Percentiles rank a stretch among this genome's conserved stretches.
These are phyloP conservation scores for Nematostella vectensis DNA, from an alignment of 92 coral and sea anemone genomes.

Conservation along the genomic window DNA sequence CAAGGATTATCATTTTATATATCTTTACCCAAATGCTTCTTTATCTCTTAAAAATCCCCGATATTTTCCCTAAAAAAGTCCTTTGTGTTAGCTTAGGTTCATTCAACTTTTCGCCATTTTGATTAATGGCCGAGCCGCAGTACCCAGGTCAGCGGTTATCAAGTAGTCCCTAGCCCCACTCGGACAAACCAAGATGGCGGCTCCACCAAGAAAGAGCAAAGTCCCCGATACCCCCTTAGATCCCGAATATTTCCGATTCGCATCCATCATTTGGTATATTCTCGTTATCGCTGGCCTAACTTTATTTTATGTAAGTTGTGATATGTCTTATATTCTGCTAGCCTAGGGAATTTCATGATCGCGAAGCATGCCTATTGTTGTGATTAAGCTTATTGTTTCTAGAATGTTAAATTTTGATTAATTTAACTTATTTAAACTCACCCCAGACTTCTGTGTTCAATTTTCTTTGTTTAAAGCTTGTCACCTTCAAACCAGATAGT, in stretches of 20 bases:
- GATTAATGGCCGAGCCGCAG: conserved; percentile 14
- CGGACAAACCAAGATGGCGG: conserved; percentile 42
- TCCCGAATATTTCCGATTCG: conserved; percentile 28
- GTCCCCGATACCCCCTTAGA: conserved; percentile 5
- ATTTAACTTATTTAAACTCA: too few relatives aligned
- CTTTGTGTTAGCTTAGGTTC: too few relatives aligned
- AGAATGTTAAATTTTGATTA: too few relatives aligned
- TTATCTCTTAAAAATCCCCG: neutral
- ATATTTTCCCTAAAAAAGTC: neutral
- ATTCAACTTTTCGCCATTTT: conserved; percentile 25
- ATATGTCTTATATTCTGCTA: neutral
- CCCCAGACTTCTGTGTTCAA: too few relatives aligned
- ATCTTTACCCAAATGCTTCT: too few relatives aligned
- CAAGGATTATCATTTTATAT: conserved; percentile 74
- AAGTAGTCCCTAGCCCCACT: conserved; percentile 1
- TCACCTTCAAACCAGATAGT: neutral
- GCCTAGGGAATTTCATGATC: too few relatives aligned
- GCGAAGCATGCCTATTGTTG: too few relatives aligned
- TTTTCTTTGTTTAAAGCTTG: neutral
- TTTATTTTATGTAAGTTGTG: conserved; percentile 42
- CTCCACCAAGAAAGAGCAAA: conserved; percentile 36
- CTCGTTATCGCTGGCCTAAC: conserved; percentile 14
- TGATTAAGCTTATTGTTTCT: too few relatives aligned
- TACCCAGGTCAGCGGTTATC: conserved; percentile 7
- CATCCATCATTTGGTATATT: conserved; percentile 17